Evolutionary conservation across 2,113 vertebrate species (phyloP), one percentile per base, ranked within the genome.

Genomic region (Zootoca vivipara): DNA sequence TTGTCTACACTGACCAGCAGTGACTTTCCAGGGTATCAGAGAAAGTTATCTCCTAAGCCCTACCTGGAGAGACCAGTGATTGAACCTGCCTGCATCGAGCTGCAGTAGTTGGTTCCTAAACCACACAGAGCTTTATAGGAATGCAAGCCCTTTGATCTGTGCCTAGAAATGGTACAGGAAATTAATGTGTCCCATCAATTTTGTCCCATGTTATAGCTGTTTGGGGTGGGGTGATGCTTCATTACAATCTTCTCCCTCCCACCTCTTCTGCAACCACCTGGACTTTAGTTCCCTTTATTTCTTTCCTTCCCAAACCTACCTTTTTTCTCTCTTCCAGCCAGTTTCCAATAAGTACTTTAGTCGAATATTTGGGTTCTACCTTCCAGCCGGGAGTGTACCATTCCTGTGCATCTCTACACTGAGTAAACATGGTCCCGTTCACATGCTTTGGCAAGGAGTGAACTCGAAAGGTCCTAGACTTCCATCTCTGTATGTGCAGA

Each of bases 311-410:
- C 0, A n/a, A 26, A 38, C 92, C 92, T 96, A 98, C 97, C 97
- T 96, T 94, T 62, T 92, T 93, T 82, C 96, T 96, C 38, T 98
- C 96, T 89, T 98, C 98, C 33, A 92, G 70, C 96, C 98, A 98
- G 95, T 97, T 98, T 52, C 97, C 97, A 67, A 94, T 20, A 1
- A 98, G 95, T 85, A 98, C 97, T 92, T 93, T 94, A 78, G 93
- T 85, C 4, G 95, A 95, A 86, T 97, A 98, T 74, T 92, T 96
- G 85, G 94, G 95, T 88, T 97, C 95, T 4, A 92, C 90, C 89
- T 91, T 94, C 97, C 97, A 98, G 87, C 97, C 93, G 0, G 96
- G 94, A 35, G 95, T 93, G 2, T 67, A 93, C 94, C 95, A 95
- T 4, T 97, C 89, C 69, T 96, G 86, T 26, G 91, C 84, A 20